Percentiles rank a stretch among this genome's conserved stretches.
These are phyloP conservation scores for Uria lomvia DNA, from an alignment of 2,113 vertebrate genomes.

Conservation along the genomic window DNA sequence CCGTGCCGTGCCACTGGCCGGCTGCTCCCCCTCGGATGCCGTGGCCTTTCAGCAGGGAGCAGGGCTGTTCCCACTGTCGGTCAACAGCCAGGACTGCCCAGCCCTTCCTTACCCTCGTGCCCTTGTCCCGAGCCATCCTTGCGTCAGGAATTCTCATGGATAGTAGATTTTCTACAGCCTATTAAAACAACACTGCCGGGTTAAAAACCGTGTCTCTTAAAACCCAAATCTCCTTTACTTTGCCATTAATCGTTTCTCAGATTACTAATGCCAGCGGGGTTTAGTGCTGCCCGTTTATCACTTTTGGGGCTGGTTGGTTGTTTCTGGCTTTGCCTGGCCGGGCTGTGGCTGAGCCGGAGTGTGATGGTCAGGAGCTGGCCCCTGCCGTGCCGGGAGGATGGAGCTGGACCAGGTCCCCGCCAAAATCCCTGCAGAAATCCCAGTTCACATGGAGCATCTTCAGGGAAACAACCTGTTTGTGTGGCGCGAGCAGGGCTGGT, in stretches of 20 bases:
- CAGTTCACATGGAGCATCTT: background rate
- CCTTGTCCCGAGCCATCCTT: background rate
- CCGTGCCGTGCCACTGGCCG: rapidly evolving
- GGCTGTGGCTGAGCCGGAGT: rapidly evolving
- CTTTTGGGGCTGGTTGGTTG: background rate
- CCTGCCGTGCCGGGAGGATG: background rate
- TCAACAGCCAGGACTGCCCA: background rate
- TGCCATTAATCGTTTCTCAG: constrained; percentile 29
- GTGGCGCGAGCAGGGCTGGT: background rate
- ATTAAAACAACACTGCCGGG: background rate
- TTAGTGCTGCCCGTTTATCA: background rate
- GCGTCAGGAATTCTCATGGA: background rate
- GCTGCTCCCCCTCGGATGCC: background rate
- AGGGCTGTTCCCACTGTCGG: rapidly evolving
- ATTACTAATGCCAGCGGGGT: background rate
- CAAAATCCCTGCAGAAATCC: background rate
- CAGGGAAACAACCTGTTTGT: background rate
- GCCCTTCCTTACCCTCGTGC: background rate
- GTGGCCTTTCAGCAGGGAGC: background rate
- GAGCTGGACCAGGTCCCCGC: background rate
- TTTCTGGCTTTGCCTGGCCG: background rate
- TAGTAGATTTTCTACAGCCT: background rate
- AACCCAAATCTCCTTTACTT: constrained; percentile 31
- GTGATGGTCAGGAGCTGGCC: background rate
- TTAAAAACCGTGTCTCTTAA: constrained; percentile 25